These are phyloP conservation scores for Amphiura filiformis DNA, from an alignment of 35 echinoderm and acorn worm species.

Conservation along the genomic window DNA sequence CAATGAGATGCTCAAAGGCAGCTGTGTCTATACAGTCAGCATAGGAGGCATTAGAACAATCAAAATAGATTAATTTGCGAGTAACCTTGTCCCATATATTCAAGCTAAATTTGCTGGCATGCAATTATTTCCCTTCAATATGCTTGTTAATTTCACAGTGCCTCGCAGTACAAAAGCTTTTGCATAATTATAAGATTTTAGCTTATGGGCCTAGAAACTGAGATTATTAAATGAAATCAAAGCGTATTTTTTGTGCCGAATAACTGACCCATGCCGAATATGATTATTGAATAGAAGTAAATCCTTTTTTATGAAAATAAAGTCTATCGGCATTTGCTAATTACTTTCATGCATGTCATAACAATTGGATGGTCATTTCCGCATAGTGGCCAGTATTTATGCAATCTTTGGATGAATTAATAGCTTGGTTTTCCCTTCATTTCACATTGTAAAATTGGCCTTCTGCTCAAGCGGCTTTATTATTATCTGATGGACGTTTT, in stretches of 20 bases:
- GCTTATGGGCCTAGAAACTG: background rate
- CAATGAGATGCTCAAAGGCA: too few relatives aligned
- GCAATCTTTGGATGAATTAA: background rate
- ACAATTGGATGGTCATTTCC: background rate
- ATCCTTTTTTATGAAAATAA: background rate
- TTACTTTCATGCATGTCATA: conserved; percentile 5
- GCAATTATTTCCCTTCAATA: too few relatives aligned
- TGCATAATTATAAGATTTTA: too few relatives aligned
- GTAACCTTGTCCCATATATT: too few relatives aligned
- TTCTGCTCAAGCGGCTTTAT: background rate
- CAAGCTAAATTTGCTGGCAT: too few relatives aligned
- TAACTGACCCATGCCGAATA: background rate
- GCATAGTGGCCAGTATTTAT: background rate
- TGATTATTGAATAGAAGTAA: background rate
- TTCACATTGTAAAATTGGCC: background rate
- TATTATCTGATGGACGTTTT: background rate
- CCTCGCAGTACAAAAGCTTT: too few relatives aligned
- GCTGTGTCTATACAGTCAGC: too few relatives aligned
- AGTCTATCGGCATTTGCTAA: conserved; percentile 1
- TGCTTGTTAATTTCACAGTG: too few relatives aligned
- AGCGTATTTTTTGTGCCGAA: background rate
- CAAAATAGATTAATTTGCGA: too few relatives aligned
- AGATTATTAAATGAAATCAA: background rate
- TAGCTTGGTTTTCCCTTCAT: background rate
- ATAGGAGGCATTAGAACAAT: too few relatives aligned